These are phyloP conservation scores for Andricus curvator DNA, from an alignment of 2,888 invertebrate species.

Conservation along the genomic window DNA sequence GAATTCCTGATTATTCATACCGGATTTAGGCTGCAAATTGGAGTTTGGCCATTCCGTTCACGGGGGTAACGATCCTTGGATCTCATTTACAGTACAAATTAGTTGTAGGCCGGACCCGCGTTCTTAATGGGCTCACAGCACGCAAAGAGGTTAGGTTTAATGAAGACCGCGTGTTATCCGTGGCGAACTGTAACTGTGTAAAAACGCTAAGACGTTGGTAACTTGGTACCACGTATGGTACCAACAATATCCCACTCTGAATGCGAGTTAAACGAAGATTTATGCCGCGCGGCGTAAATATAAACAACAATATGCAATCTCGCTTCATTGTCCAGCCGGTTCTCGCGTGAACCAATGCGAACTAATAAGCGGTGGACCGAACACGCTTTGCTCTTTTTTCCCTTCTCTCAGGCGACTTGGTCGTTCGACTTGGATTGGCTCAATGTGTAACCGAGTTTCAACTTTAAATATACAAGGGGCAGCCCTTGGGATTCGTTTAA, in stretches of 20 bases:
- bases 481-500: neutral
- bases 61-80: slow-evolving; percentile 60
- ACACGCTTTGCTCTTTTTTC: slow-evolving; percentile 48
- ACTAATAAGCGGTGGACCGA: slow-evolving; percentile 65
- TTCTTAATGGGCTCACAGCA: slow-evolving; percentile 72
- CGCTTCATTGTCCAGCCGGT: slow-evolving; percentile 70
- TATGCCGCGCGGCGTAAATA: slow-evolving; percentile 75
- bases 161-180: slow-evolving; percentile 75
- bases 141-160: slow-evolving; percentile 73
- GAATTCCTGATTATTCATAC: no score
- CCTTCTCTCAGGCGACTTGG: slow-evolving; percentile 30
- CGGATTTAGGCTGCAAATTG: neutral
- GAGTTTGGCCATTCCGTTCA: slow-evolving; percentile 18
- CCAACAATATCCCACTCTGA: slow-evolving; percentile 61
- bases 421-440: neutral
- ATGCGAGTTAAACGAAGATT: slow-evolving; percentile 77
- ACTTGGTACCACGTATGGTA: slow-evolving; percentile 7
- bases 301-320: slow-evolving; percentile 78
- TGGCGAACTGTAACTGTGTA: slow-evolving; percentile 67
- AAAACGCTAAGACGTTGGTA: slow-evolving; percentile 40
- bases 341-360: slow-evolving; percentile 65
- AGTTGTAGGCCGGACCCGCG: slow-evolving; percentile 71
- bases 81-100: slow-evolving; percentile 77
- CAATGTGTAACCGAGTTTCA: slow-evolving; percentile 10
- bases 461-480: neutral